Percentiles rank a stretch among this genome's conserved stretches.
These are phyloP conservation scores for Polydrusus cervinus DNA, from an alignment of 2,888 invertebrate genomes.

Conservation along the genomic window DNA sequence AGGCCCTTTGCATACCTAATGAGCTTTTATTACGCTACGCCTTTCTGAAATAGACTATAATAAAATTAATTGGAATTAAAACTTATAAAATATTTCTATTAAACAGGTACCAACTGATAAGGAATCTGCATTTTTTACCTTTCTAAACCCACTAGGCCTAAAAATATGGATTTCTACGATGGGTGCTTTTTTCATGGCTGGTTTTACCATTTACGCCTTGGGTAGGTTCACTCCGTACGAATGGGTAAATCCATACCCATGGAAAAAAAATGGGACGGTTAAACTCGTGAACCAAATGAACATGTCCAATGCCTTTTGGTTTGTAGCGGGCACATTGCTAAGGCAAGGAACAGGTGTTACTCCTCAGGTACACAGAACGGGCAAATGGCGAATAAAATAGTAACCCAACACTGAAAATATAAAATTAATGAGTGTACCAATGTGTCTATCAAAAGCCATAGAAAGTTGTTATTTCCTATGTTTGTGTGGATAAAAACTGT, in stretches of 20 bases:
- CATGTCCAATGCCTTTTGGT: constrained; percentile 80
- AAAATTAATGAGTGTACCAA: neutral
- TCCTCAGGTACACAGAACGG: constrained; percentile 72
- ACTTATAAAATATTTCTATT: neutral
- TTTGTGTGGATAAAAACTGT: too few species aligned
- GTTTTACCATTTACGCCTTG: constrained; percentile 75
- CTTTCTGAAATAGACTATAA: too few species aligned
- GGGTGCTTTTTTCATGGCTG: constrained; percentile 77
- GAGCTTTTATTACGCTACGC: too few species aligned
- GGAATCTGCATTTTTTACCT: constrained; percentile 78
- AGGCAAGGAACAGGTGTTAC: constrained; percentile 77
- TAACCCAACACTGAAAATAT: constrained; percentile 33
- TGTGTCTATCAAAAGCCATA: too few species aligned
- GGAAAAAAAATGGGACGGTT: constrained; percentile 64
- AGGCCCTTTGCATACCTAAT: too few species aligned
- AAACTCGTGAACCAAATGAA: constrained; percentile 75
- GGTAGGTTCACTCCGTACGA: constrained; percentile 79
- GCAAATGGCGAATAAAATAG: neutral
- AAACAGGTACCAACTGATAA: constrained; percentile 74
- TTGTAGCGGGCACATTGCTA: constrained; percentile 79
- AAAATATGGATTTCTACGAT: constrained; percentile 80
- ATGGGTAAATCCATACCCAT: constrained; percentile 73
- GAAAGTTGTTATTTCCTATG: too few species aligned
- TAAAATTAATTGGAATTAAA: too few species aligned
- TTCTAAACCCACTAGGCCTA: constrained; percentile 78